Evolutionary conservation across 2,888 invertebrate species (phyloP), one percentile per base, ranked within the genome.

Genomic region (Catocala fraxini): DNA sequence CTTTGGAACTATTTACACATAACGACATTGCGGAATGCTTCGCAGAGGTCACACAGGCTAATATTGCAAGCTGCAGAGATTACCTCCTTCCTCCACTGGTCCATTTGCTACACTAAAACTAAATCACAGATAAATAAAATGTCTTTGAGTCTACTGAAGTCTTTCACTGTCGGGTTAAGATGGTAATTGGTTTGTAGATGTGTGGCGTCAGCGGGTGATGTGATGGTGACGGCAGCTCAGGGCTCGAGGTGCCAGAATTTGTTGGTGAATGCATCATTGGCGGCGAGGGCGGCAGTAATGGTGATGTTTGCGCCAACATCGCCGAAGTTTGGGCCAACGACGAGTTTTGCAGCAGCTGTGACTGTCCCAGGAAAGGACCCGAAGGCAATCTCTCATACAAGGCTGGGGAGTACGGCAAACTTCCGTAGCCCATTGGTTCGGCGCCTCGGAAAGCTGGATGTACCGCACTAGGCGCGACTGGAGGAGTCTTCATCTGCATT

Each of bases 161-260:
- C 76, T 33, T 64, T 91, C 90, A 94, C 74, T 95, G 95, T 78
- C 95, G 91, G 65, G 95, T 94, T 39, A 95, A 92, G 39, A 95
- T 94, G 53, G 95, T 94, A 68, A 95, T 89, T 1, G 95, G 95
- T 76, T 95, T 94, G 89, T 88, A 94, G 79, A 94, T 94, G 73
- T 95, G 93, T 0, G 90, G 88, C 61, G 93, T 73, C n/a, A 91
- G 86, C 0, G 90, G 85, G 74, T 90, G 93, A 65, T 90, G 91
- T 60, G 89, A 84, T 6, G 90, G 87, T 25, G 90, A 86, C 0
- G 90, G 89, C 68, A 92, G 86, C 75, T 93, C 93, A 33, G 93
- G 92, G 70, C 92, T 92, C 43, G 92, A 90, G 6, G 90, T 77
- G 15, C 91, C 91, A 0, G 93, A 91, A 35, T 87, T 84, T 0